Base-by-base conservation (phyloP, 2,888 invertebrate species). In the Sericinus montela region DNA sequence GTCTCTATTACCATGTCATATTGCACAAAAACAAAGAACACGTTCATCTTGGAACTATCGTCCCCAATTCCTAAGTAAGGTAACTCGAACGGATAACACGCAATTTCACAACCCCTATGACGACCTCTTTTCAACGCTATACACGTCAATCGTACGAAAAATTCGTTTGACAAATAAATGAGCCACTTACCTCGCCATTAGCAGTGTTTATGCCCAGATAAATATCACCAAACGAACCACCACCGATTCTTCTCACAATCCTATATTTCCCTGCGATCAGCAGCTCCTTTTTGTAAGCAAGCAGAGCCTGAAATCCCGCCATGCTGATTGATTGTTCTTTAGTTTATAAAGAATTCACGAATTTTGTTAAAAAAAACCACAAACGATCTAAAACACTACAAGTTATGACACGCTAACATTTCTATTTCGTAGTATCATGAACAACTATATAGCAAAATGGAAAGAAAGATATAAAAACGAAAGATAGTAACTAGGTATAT, bases 151-250 rank as follows among this genome's bases (percentile, higher is more conserved):
- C 43, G 23, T 32, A 14, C 6, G 14, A 11, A 41, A 47, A 41
- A 41, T 28, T 36, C 9, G 29, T 47, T 16, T 19, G 29, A 41
- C 28, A 28, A 30, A 41, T 32, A 32, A 41, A 47, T 41, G 29
- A 47, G 10, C 13, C 19, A 47, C 47, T 90, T 91, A 95, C 95
- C 93, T 97, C 97, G 85, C 96, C 97, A 91, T 93, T 96, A 75
- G 93, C 93, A 78, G 96, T 93, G 91, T 97, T 97, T 91, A 97
- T 96, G 73, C 97, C 99, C 82, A 99, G 92, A 91, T 97, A 99
- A 88, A 99, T 99, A 91, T 99, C 99, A 80, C 99, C 99, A 88
- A 99, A 99, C 48, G 99, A 99, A 65, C 99, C 99, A 88, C 97
- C 98, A 75, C 99, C 98, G 82, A 99, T 97, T 92, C 98, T 97